phyloP scores from a whole-genome alignment of 2,797 vertebrate genomes.

The Sebastes aleutianus region DNA sequence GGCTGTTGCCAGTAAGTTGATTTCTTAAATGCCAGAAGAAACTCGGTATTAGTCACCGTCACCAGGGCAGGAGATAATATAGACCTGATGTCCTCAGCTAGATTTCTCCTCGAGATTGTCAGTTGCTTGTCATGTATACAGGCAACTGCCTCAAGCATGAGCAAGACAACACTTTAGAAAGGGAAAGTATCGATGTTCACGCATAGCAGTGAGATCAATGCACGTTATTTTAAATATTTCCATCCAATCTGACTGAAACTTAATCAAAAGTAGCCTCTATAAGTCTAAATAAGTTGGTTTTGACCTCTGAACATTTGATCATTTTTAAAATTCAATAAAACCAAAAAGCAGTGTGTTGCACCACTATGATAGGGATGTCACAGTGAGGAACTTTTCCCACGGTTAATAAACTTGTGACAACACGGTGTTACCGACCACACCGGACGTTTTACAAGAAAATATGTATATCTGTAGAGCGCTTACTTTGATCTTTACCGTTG shows the following conservation, averaged over 20 bases:
- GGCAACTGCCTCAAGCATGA: not conserved
- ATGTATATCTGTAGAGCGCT: too few species aligned
- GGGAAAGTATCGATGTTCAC: not conserved
- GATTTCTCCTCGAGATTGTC: not conserved
- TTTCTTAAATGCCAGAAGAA: not conserved
- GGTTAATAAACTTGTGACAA: too few species aligned
- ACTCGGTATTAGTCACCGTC: not conserved
- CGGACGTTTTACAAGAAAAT: fast-evolving
- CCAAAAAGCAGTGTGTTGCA: not conserved
- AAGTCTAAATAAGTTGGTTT: too few species aligned
- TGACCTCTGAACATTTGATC: not conserved
- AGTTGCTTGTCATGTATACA: too few species aligned
- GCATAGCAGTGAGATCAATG: not conserved
- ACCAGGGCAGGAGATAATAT: not conserved
- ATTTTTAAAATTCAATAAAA: not conserved
- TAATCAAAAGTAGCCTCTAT: not conserved
- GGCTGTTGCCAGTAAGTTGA: not conserved
- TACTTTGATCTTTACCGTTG: too few species aligned
- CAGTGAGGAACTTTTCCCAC: too few species aligned
- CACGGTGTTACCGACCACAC: too few species aligned
- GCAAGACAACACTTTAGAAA: not conserved
- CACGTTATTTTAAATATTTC: not conserved
- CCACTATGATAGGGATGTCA: too few species aligned
- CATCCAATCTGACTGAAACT: not conserved
- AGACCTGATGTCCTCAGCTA: not conserved